A percentile compares a stretch with the other conserved stretches of the same genome.
Evolutionary conservation across 2,113 vertebrate genomes (phyloP).

Genomic region (Athene cunicularia): DNA sequence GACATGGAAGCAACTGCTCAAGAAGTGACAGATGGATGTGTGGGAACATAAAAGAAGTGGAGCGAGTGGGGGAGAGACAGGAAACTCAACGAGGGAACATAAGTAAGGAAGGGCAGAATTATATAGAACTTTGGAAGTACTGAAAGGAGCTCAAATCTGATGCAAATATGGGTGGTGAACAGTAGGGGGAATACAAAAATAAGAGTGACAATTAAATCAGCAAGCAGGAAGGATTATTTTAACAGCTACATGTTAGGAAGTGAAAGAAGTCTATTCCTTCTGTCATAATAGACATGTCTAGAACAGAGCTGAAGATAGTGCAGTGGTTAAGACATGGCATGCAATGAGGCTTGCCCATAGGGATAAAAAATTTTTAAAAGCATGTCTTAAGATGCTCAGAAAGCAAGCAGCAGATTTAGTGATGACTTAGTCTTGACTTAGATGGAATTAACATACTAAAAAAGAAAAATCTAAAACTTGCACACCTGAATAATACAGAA

Average conservation of each 20-base stretch:
- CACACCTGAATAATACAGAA: not conserved
- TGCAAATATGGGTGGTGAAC: constrained; percentile 54
- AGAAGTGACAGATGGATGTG: constrained; percentile 61
- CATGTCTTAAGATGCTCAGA: not conserved
- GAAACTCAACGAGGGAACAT: constrained; percentile 35
- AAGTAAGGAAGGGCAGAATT: constrained; percentile 59
- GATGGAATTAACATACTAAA: not conserved
- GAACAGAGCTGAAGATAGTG: constrained; percentile 12
- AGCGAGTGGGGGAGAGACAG: constrained; percentile 57
- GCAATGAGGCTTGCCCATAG: not conserved
- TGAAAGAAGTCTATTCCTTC: constrained; percentile 45
- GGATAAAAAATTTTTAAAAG: not conserved
- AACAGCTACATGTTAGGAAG: constrained; percentile 45
- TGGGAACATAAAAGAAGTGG: constrained; percentile 61
- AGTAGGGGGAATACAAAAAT: constrained; percentile 63
- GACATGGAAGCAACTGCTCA: constrained; percentile 46
- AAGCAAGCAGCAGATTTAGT: not conserved
- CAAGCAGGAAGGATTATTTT: constrained; percentile 61
- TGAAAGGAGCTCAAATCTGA: constrained; percentile 41
- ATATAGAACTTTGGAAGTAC: constrained; percentile 45
- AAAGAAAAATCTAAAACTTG: not conserved
- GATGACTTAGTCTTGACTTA: constrained; percentile 27
- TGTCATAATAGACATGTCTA: constrained; percentile 52
- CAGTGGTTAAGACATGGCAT: not conserved
- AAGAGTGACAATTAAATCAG: constrained; percentile 66